These are phyloP conservation scores for Papilio polytes DNA, from an alignment of 1,140 invertebrate genomes.

Conservation along the genomic window DNA sequence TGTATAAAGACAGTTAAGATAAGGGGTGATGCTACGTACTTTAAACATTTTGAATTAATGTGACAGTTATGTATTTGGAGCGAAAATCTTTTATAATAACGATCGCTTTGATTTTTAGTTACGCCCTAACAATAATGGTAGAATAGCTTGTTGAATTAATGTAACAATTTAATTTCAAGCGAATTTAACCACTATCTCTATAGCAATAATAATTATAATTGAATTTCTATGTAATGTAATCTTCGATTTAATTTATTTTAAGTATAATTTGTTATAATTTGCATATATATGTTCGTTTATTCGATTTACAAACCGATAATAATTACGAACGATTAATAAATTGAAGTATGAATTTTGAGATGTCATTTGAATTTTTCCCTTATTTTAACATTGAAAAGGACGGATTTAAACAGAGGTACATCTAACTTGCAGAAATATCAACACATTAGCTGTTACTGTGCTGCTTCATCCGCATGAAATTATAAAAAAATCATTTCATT, in stretches of 20 bases:
- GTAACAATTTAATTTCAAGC: conserved; percentile 30
- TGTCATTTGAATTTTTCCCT: background rate
- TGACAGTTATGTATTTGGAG: conserved; percentile 69
- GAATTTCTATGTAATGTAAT: background rate
- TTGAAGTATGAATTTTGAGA: background rate
- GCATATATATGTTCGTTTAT: background rate
- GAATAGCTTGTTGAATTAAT: conserved; percentile 40
- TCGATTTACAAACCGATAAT: conserved; percentile 19
- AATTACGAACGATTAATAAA: conserved; percentile 11
- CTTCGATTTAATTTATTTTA: background rate
- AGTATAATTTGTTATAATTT: conserved; percentile 3
- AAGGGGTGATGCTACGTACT: conserved; percentile 61
- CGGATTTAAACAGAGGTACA: too few relatives aligned
- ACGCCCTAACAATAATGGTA: conserved; percentile 68
- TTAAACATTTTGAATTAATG: conserved; percentile 61
- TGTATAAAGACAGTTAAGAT: conserved; percentile 47
- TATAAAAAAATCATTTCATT: too few relatives aligned
- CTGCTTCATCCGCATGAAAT: too few relatives aligned
- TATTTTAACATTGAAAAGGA: background rate
- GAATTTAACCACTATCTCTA: background rate
- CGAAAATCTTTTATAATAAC: conserved; percentile 48
- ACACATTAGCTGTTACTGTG: too few relatives aligned
- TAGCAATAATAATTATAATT: background rate
- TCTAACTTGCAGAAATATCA: too few relatives aligned
- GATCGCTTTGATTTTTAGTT: conserved; percentile 56